phyloP scores from a whole-genome alignment of 2,888 invertebrate species.

The Loripinus fragilis region DNA sequence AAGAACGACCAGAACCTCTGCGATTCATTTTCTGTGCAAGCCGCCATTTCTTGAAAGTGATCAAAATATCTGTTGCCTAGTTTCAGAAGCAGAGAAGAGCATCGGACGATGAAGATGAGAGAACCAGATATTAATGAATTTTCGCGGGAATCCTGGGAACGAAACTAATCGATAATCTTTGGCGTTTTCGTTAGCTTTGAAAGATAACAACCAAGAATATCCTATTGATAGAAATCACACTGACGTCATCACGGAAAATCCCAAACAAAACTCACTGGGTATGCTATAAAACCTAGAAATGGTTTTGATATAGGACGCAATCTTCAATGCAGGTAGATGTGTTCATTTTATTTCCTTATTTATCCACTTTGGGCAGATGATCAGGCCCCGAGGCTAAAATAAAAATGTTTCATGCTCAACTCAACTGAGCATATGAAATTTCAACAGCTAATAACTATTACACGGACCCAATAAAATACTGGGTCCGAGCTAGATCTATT shows the following conservation, averaged over 20 bases:
- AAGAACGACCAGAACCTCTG: slow-evolving; percentile 78
- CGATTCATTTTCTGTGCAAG: slow-evolving; percentile 80
- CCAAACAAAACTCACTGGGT: background rate
- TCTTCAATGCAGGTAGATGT: too few relatives aligned
- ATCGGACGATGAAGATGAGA: background rate
- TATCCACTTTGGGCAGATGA: too few relatives aligned
- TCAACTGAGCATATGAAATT: too few relatives aligned
- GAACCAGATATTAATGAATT: slow-evolving; percentile 11
- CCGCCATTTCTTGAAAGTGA: slow-evolving; percentile 72
- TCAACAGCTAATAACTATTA: too few relatives aligned
- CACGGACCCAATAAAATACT: too few relatives aligned
- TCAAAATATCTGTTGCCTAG: slow-evolving; percentile 49
- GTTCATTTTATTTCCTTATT: too few relatives aligned
- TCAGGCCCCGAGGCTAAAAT: too few relatives aligned
- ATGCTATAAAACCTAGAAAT: background rate
- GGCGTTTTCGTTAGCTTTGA: slow-evolving; percentile 2
- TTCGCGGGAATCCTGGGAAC: slow-evolving; percentile 44
- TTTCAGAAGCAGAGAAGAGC: background rate
- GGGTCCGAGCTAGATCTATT: too few relatives aligned
- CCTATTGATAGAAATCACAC: slow-evolving; percentile 46
- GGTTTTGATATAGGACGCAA: background rate
- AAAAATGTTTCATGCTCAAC: too few relatives aligned
- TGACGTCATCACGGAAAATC: slow-evolving; percentile 61
- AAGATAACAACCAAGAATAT: slow-evolving; percentile 26
- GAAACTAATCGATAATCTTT: slow-evolving; percentile 6